Percentiles rank a stretch among this genome's conserved stretches.
Evolutionary conservation across 2,888 invertebrate genomes (phyloP).

Genomic region (Drosophila kambysellisi): DNA sequence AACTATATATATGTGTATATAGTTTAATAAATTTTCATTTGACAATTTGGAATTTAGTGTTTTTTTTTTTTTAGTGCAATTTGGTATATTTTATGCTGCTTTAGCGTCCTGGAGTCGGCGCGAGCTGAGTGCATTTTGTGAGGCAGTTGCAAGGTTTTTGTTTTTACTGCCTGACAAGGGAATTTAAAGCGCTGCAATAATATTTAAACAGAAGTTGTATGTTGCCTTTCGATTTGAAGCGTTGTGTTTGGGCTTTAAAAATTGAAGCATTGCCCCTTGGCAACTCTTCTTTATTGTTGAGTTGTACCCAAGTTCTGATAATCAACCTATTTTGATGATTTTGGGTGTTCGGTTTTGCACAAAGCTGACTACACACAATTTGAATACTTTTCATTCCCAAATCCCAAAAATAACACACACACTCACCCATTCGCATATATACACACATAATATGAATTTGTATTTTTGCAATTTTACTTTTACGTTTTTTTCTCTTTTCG

Average conservation of each 20-base stretch:
- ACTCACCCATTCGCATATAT: background rate
- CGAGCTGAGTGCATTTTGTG: constrained; percentile 17
- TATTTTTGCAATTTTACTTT: constrained; percentile 8
- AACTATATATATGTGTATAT: accelerated
- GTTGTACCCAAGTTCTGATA: constrained; percentile 18
- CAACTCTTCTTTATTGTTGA: constrained; percentile 12
- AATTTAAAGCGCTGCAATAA: constrained; percentile 33
- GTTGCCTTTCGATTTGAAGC: background rate
- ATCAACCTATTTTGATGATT: constrained; percentile 45
- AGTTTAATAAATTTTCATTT: background rate
- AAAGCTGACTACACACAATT: constrained; percentile 55
- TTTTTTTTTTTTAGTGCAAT: constrained; percentile 10
- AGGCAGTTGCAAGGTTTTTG: constrained; percentile 3
- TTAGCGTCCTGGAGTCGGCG: constrained; percentile 22
- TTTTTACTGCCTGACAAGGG: background rate
- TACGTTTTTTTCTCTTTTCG: background rate
- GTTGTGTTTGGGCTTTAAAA: background rate
- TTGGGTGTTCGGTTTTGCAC: constrained; percentile 42
- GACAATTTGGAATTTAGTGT: background rate
- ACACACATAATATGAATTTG: constrained; percentile 9
- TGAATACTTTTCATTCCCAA: constrained; percentile 8
- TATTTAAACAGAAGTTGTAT: constrained; percentile 33
- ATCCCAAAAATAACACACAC: constrained; percentile 15
- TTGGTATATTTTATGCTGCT: constrained; percentile 45
- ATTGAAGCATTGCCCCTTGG: background rate